These are phyloP conservation scores for Adrianichthys oophorus DNA, from an alignment of 2,797 vertebrate species.

Conservation along the genomic window DNA sequence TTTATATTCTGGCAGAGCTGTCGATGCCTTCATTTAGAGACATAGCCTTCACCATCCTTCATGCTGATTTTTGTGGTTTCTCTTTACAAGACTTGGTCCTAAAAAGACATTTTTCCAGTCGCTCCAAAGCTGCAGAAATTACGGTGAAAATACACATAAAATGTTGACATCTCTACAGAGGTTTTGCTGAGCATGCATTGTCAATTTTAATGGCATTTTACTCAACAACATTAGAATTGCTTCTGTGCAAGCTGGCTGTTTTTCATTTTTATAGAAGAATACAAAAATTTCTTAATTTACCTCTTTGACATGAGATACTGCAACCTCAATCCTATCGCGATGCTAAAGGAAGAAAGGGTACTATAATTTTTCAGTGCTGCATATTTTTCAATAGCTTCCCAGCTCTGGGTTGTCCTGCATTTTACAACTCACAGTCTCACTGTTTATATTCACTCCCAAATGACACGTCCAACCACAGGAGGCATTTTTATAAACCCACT, in stretches of 20 bases:
- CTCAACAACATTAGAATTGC: slow-evolving; percentile 36
- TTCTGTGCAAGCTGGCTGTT: slow-evolving; percentile 32
- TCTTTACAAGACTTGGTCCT: slow-evolving; percentile 8
- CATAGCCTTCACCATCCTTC: slow-evolving; percentile 20
- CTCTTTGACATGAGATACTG: slow-evolving; percentile 3
- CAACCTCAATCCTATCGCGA: slow-evolving; percentile 20
- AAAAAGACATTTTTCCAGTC: slow-evolving; percentile 1
- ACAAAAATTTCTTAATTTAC: slow-evolving; percentile 5
- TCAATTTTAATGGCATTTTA: slow-evolving; percentile 46
- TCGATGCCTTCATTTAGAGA: slow-evolving; percentile 15
- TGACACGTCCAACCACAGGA: not conserved
- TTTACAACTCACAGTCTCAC: slow-evolving; percentile 1
- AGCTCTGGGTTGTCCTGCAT: not conserved
- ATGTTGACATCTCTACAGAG: slow-evolving; percentile 13
- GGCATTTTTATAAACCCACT: not conserved
- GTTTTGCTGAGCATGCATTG: slow-evolving; percentile 42
- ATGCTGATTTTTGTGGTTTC: not conserved
- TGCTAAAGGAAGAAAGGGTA: slow-evolving; percentile 8
- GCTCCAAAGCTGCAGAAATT: slow-evolving; percentile 14
- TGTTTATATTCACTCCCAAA: slow-evolving; percentile 7
- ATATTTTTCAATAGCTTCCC: slow-evolving; percentile 1
- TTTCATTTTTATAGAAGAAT: slow-evolving; percentile 16
- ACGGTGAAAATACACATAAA: slow-evolving; percentile 2
- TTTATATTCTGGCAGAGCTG: slow-evolving; percentile 26
- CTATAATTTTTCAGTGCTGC: not conserved